phyloP scores from a whole-genome alignment of 2,113 vertebrate genomes.

The Actenoides hombroni region DNA sequence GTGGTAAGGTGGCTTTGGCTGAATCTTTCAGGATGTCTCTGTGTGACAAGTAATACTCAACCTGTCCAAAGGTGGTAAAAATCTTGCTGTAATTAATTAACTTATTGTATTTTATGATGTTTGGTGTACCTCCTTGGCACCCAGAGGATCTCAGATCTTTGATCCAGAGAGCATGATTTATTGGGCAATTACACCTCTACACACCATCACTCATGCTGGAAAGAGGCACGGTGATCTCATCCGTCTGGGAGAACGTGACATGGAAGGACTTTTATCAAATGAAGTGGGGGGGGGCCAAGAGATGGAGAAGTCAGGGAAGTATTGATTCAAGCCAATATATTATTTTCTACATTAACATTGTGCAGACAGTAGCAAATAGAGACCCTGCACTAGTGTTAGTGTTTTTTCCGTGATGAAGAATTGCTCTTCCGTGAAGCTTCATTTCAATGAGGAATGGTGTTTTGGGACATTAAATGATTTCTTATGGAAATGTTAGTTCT shows the following conservation, averaged over 20 bases:
- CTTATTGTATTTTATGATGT: slow-evolving; percentile 26
- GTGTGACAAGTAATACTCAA: neutral
- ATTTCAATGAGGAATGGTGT: neutral
- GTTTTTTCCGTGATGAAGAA: slow-evolving; percentile 11
- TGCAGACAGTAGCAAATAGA: slow-evolving; percentile 45
- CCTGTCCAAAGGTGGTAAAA: neutral
- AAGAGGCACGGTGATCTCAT: slow-evolving; percentile 49
- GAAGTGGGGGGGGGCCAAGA: neutral
- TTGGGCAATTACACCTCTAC: slow-evolving; percentile 13
- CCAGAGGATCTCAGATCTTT: slow-evolving; percentile 19
- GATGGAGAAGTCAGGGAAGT: slow-evolving; percentile 38
- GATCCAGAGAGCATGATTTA: slow-evolving; percentile 52
- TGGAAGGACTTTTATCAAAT: slow-evolving; percentile 52
- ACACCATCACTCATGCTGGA: slow-evolving; percentile 28
- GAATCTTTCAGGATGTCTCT: neutral
- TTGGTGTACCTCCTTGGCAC: slow-evolving; percentile 4
- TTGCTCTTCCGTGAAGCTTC: neutral
- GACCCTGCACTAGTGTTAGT: neutral
- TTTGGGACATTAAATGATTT: neutral
- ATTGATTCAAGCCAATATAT: slow-evolving; percentile 66
- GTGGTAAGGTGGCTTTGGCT: neutral
- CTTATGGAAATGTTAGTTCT: neutral
- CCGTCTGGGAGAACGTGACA: slow-evolving; percentile 29
- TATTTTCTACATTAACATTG: slow-evolving; percentile 58
- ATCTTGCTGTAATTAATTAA: slow-evolving; percentile 32